Evolutionary conservation across 2,888 invertebrate genomes (phyloP), one percentile per base, ranked within the genome.

Genomic region (Penaeus monodon): DNA sequence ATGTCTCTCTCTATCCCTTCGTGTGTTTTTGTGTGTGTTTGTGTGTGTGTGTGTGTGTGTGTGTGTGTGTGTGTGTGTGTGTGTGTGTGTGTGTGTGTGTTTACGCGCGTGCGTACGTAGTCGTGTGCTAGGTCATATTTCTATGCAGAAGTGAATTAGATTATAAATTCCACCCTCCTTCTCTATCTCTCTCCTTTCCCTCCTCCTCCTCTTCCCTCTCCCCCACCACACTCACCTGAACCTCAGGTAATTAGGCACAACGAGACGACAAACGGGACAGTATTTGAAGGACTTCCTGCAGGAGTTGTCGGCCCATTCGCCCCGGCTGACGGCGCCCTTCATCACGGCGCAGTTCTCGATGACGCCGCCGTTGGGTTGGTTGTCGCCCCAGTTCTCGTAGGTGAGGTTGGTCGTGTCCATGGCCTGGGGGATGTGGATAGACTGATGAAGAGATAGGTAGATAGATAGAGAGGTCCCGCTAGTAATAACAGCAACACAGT

Each of bases 261-360:
- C 68, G n/a, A 84, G 68, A n/a, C 65, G 24, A 44, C 84, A 84
- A 3, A 84, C 29, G 14, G 78, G 49, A 57, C 84, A 84, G 65
- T 57, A 65, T 29, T 79, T 78, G 79, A 84, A 84, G 33, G 78
- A 78, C 68, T 84, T 84, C 44, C 63, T 63, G 77, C 84, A 84
- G 68, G 63, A 73, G 49, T 49, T 84, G 78, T 84, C 84, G n/a
- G 33, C 17, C 44, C 77, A 33, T 27, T 12, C 77, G 29, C 77
- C n/a, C 1, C 24, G 33, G 33, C n/a, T 44, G 20, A 77, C 77
- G 8, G 77, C 3, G 38, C 49, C 49, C 77, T 38, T n/a, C 49
- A 38, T n/a, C 24, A n/a, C 77, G 49, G 29, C 33, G 77, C 33
- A n/a, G 14, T 38, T 38, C 33, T 77, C 33, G 49, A 33, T 38